These are phyloP conservation scores for Fragum whitleyi DNA, from an alignment of 2,888 invertebrate species.

Conservation along the genomic window DNA sequence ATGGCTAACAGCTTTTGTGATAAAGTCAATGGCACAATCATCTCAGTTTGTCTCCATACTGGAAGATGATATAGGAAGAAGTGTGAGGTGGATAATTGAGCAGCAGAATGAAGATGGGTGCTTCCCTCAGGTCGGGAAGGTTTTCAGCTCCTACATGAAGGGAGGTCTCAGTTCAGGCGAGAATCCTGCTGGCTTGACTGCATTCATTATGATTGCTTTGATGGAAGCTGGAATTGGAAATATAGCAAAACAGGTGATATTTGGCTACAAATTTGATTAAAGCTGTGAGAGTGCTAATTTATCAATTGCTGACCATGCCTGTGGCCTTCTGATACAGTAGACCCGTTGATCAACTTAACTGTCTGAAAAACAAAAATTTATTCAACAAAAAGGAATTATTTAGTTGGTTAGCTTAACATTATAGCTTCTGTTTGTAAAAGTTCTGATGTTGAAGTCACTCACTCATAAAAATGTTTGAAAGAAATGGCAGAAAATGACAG, in stretches of 20 bases:
- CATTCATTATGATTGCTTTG: constrained; percentile 81
- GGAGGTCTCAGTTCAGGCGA: constrained; percentile 76
- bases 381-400: too few relatives aligned
- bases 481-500: too few relatives aligned
- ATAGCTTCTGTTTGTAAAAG: too few relatives aligned
- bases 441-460: too few relatives aligned
- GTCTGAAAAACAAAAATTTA: too few relatives aligned
- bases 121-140: constrained; percentile 85
- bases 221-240: constrained; percentile 65
- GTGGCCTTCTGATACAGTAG: too few relatives aligned
- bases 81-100: neutral
- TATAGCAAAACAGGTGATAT: neutral
- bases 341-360: too few relatives aligned
- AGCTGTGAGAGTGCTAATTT: too few relatives aligned
- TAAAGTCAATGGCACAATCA: constrained; percentile 90
- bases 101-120: constrained; percentile 17
- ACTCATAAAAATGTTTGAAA: too few relatives aligned
- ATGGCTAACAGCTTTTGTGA: constrained; percentile 90
- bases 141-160: constrained; percentile 79
- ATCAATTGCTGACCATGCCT: too few relatives aligned
- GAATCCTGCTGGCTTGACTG: constrained; percentile 76
- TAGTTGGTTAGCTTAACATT: too few relatives aligned
- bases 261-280: too few relatives aligned
- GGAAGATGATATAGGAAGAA: constrained; percentile 84
- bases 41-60: constrained; percentile 87